Base-by-base conservation (phyloP, 2,113 vertebrate species). In the Dicerorhinus sumatrensis region DNA sequence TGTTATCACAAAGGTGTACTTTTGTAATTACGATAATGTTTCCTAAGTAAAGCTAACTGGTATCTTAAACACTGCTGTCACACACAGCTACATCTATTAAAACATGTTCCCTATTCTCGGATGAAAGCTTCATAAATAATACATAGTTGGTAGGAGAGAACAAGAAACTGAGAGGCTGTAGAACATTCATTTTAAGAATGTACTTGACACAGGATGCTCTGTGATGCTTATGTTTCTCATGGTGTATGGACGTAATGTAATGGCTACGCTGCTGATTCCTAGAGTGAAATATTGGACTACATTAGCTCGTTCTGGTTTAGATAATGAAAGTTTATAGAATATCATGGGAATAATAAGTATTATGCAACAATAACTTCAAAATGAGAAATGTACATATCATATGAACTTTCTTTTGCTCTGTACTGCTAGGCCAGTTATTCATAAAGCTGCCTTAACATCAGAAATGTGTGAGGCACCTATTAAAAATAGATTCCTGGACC, bases 41-140 rank as follows among this genome's bases (percentile, higher is more conserved):
- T 85, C 17, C 27, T 76, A 67, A 67, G 63, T 70, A 82, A 92
- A 70, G 75, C 31, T 56, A 36, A 2, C 69, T 60, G n/a, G 13
- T 69, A 46, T 58, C 70, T 89, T 89, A 75, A 62, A 48, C 70
- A 48, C 73, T 81, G 58, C 31, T 63, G 29, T 95, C 54, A 48
- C 58, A 29, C n/a, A 85, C 56, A 94, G n/a, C 16, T 36, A 42
- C 36, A 12, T 70, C 36, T 54, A 65, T 83, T 88, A 83, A 88
- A 91, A 65, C 48, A 8, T 82, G n/a, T 86, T 90, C n/a, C 31
- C 17, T 75, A 1, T 80, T 80, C 63, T 73, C 21, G 39, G 33
- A 81, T 90, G 58, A 85, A 93, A 94, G 70, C 25, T n/a, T 76
- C 60, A 63, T 81, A 81, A 79, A 70, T 95, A 70, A 76, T 88